A percentile compares a stretch with the other conserved stretches of the same genome.
Evolutionary conservation across 2,888 invertebrate species (phyloP).

Genomic region (Ptilodon capucinus): DNA sequence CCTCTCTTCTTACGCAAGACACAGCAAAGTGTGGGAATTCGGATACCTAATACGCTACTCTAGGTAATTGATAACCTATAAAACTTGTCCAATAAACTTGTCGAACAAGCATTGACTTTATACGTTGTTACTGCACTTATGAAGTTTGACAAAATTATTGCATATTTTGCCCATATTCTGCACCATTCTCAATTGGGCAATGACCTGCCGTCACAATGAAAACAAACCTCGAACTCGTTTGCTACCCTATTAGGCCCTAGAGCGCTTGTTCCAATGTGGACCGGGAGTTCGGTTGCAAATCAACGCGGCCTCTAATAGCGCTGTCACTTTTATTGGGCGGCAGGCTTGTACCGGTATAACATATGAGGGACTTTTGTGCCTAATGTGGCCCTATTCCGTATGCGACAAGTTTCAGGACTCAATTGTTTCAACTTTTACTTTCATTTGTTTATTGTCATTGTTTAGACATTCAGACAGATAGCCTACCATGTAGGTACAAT

Average conservation of each 20-base stretch:
- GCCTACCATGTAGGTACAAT: too few species aligned
- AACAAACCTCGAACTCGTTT: slow-evolving; percentile 24
- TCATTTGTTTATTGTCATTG: too few species aligned
- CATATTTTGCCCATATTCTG: not conserved
- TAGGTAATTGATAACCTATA: not conserved
- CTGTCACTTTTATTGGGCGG: slow-evolving; percentile 47
- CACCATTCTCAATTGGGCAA: slow-evolving; percentile 5
- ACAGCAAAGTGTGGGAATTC: not conserved
- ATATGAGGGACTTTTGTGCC: slow-evolving; percentile 40
- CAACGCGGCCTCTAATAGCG: slow-evolving; percentile 38
- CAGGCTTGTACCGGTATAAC: slow-evolving; percentile 40
- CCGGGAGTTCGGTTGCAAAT: slow-evolving; percentile 29
- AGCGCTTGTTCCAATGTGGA: slow-evolving; percentile 33
- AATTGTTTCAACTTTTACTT: not conserved
- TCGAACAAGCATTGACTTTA: not conserved
- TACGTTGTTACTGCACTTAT: not conserved
- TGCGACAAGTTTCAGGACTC: slow-evolving; percentile 2
- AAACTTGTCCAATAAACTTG: not conserved
- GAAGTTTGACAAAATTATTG: not conserved
- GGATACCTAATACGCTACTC: not conserved
- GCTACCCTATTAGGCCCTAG: slow-evolving; percentile 34
- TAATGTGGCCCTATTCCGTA: slow-evolving; percentile 34
- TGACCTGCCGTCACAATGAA: slow-evolving; percentile 17
- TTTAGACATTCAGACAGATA: too few species aligned
- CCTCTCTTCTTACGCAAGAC: not conserved